These are phyloP conservation scores for Brachystomella parvula DNA, from an alignment of 1,140 invertebrate genomes.

Conservation along the genomic window DNA sequence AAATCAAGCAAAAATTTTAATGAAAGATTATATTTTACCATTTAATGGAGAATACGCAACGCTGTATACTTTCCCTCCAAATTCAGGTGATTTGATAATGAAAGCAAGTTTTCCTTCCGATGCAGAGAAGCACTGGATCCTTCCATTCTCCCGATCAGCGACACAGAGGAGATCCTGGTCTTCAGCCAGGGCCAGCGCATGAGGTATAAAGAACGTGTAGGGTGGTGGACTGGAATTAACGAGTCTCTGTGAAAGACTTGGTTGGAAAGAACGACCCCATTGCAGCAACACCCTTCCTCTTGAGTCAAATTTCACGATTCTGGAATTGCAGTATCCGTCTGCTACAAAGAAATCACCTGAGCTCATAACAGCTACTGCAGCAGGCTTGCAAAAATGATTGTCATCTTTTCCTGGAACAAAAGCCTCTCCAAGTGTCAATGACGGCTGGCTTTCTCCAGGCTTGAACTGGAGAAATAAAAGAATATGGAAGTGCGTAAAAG, in stretches of 20 bases:
- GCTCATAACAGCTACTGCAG: conserved; percentile 70
- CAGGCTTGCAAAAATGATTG: conserved; percentile 85
- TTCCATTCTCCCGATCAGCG: conserved; percentile 84
- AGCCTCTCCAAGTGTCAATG: conserved; percentile 44
- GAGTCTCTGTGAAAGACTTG: conserved; percentile 19
- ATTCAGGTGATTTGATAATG: conserved; percentile 48
- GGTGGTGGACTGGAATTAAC: conserved; percentile 25
- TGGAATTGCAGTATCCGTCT: conserved; percentile 89
- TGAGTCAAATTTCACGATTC: conserved; percentile 73
- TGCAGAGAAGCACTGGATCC: conserved; percentile 66
- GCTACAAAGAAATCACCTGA: conserved; percentile 86
- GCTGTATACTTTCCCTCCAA: conserved; percentile 60
- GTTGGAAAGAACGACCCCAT: conserved; percentile 29
- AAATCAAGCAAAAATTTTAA: conserved; percentile 22
- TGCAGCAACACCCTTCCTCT: conserved; percentile 57
- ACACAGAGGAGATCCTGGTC: conserved; percentile 67
- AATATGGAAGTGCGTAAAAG: no score
- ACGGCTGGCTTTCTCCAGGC: conserved; percentile 30
- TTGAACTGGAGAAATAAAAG: conserved; percentile 26
- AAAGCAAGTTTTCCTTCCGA: conserved; percentile 53
- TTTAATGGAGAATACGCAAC: conserved; percentile 54
- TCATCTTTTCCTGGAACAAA: conserved; percentile 72
- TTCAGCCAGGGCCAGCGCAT: conserved; percentile 52
- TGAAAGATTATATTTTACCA: conserved; percentile 39
- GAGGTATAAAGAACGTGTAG: conserved; percentile 34